These are phyloP conservation scores for Coreius guichenoti DNA, from an alignment of 2,797 vertebrate species.

Conservation along the genomic window DNA sequence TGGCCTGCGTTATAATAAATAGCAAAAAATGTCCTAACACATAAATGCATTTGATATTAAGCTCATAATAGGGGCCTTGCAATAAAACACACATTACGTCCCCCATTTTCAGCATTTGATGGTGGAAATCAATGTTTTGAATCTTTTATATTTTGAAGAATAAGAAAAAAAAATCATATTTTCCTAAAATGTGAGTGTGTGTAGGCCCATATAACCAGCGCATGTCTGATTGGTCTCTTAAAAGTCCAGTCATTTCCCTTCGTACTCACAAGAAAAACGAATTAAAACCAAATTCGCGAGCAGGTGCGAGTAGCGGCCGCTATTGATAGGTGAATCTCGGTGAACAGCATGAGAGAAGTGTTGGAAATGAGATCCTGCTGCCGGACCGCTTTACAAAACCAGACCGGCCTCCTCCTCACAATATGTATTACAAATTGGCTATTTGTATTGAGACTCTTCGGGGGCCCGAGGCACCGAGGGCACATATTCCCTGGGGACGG, in stretches of 20 bases:
- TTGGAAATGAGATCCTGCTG: conserved; percentile 49
- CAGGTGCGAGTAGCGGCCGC: conserved; percentile 40
- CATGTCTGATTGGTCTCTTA: conserved; percentile 52
- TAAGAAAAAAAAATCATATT: background rate
- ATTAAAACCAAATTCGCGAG: conserved; percentile 35
- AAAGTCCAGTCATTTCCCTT: conserved; percentile 49
- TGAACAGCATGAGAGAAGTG: conserved; percentile 51
- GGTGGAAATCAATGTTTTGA: conserved; percentile 2
- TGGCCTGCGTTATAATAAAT: conserved; percentile 14
- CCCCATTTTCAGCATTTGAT: background rate
- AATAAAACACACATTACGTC: background rate
- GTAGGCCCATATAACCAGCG: conserved; percentile 10
- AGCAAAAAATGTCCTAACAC: background rate
- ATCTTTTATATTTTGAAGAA: background rate
- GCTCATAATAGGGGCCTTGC: conserved; percentile 31
- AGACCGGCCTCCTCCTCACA: conserved; percentile 43
- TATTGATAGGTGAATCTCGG: conserved; percentile 42
- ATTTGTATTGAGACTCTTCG: conserved; percentile 59
- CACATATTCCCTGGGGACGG: conserved; percentile 67
- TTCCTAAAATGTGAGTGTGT: background rate
- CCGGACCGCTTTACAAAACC: conserved; percentile 27
- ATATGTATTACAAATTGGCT: conserved; percentile 60
- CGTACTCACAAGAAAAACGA: conserved; percentile 12
- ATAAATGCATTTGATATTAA: conserved; percentile 47
- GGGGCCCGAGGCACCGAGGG: conserved; percentile 45